These are phyloP conservation scores for Coelinius sp. DNA, from an alignment of 2,888 invertebrate genomes.

Conservation along the genomic window DNA sequence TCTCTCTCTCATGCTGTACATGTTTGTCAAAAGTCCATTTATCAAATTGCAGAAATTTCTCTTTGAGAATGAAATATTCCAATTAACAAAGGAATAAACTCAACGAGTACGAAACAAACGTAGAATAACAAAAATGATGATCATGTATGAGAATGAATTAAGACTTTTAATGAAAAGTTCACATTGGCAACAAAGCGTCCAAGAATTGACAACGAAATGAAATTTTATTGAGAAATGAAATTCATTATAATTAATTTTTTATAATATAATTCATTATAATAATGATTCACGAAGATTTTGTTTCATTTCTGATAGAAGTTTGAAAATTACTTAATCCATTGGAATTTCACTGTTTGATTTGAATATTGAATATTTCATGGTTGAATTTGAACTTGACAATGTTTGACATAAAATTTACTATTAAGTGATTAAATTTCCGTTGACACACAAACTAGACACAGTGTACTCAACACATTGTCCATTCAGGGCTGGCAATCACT, in stretches of 20 bases:
- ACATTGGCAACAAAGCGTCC: too few relatives aligned
- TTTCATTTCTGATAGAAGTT: not conserved
- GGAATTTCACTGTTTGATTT: constrained; percentile 47
- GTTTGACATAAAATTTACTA: constrained; percentile 3
- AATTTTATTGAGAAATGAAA: too few relatives aligned
- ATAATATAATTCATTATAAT: too few relatives aligned
- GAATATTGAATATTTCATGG: constrained; percentile 30
- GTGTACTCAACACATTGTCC: constrained; percentile 24
- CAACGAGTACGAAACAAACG: not conserved
- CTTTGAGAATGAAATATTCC: not conserved
- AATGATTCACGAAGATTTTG: not conserved
- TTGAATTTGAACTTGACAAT: not conserved
- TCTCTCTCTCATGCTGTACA: not conserved
- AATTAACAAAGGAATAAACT: not conserved
- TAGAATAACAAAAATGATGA: not conserved
- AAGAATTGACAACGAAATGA: too few relatives aligned
- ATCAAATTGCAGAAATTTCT: not conserved
- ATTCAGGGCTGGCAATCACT: constrained; percentile 17
- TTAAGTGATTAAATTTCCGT: constrained; percentile 9
- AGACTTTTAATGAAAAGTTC: not conserved
- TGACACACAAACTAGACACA: constrained; percentile 1
- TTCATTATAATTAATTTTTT: too few relatives aligned
- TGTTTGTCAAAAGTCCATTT: not conserved
- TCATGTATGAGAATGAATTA: not conserved
- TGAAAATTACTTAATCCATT: not conserved